Base-by-base conservation (phyloP, 1,140 invertebrate genomes). In the Subanguina moxae region DNA sequence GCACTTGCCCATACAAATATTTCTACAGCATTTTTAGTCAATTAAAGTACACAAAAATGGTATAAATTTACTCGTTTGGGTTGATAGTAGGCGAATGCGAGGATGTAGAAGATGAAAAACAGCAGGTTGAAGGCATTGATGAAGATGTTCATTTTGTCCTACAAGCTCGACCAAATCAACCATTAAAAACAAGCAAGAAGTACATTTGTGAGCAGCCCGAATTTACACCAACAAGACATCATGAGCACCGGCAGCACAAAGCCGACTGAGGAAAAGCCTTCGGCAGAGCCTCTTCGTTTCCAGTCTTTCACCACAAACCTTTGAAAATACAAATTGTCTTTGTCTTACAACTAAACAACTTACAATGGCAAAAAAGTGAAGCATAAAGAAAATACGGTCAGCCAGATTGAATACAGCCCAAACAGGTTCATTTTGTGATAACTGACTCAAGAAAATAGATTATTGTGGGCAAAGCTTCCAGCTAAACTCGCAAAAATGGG, bases 331-430 rank as follows among this genome's bases (percentile, higher is more conserved):
- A 19, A 52, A 15, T 52, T 52, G 11, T 52, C 8, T 19, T 52
- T 21, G 17, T 52, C 17, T 52, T 52, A 38, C 3, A 11, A 38
- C 19, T 42, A 64, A 74, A 27, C n/a, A 48, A 71, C 70, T 62
- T 45, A 71, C 78, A 81, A 64, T 3, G 80, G 80, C 28, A 81
- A 56, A 46, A 81, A 82, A n/a, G 80, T 80, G 57, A 81, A 81
- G n/a, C 57, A 65, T 19, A 82, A 74, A 15, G 76, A 78, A 61
- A 81, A 81, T n/a, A 78, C 21, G 0, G 74, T 74, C 8, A 81
- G 65, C 80, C 80, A 82, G 23, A 73, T 57, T 1, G 78, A 77
- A 67, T 75, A 81, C 19, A 82, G 45, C 61, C 52, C 43, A 23
- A 81, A 71, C 17, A 73, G 46, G 62, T 67, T 70, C 77, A 78